Conservation (phyloP, 2,113 vertebrate species). For the Brienomyrus brachyistius region DNA sequence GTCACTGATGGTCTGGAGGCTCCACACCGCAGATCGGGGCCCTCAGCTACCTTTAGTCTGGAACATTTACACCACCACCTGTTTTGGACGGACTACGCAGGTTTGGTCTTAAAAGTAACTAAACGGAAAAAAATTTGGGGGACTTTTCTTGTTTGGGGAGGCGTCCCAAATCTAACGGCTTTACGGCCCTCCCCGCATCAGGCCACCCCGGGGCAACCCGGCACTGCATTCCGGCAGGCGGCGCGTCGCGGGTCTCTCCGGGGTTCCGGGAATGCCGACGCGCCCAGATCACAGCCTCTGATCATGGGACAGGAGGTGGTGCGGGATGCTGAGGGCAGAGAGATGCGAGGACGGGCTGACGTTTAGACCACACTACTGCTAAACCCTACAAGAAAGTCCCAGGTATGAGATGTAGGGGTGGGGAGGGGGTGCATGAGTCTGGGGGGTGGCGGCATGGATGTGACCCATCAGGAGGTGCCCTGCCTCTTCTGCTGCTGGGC, state of each 20-base stretch:
- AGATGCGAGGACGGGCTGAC: slow-evolving; percentile 51
- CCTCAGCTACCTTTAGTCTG: neutral
- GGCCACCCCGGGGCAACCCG: neutral
- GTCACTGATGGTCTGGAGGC: neutral
- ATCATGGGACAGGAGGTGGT: neutral
- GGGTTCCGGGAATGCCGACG: neutral
- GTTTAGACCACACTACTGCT: slow-evolving; percentile 63
- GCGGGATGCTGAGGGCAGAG: slow-evolving; percentile 17
- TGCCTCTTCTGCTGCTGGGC: slow-evolving; percentile 96
- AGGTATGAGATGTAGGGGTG: slow-evolving; percentile 37
- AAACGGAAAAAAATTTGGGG: neutral
- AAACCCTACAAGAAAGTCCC: slow-evolving; percentile 57
- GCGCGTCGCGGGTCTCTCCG: slow-evolving; percentile 40
- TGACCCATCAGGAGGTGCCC: slow-evolving; percentile 86
- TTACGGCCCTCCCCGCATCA: neutral
- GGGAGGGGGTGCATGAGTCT: slow-evolving; percentile 33
- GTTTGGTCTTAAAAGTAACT: neutral
- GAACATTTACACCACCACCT: neutral
- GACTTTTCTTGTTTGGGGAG: neutral
- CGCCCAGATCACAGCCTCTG: neutral
- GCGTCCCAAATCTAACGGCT: neutral
- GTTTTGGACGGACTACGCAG: neutral
- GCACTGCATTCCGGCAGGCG: slow-evolving; percentile 45
- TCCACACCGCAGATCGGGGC: neutral
- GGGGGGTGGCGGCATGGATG: slow-evolving; percentile 18